These are phyloP conservation scores for Mythimna pallens DNA, from an alignment of 2,888 invertebrate genomes.

Conservation along the genomic window DNA sequence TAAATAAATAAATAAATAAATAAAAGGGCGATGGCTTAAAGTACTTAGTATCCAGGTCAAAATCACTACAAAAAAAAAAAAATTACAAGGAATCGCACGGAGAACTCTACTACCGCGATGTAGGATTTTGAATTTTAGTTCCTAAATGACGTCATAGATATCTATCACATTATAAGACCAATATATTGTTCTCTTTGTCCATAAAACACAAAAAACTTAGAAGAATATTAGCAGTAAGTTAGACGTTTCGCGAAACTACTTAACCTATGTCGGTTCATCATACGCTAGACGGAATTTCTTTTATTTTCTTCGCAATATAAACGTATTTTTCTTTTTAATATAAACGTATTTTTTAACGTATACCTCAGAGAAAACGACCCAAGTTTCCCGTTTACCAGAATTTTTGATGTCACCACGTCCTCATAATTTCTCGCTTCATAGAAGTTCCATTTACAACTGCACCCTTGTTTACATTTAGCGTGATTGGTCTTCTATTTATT, in stretches of 20 bases:
- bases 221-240: not conserved
- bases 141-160: too few relatives aligned
- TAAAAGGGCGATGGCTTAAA: too few relatives aligned
- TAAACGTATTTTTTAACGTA: not conserved
- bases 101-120: too few relatives aligned
- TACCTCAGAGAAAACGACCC: not conserved
- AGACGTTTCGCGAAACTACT: not conserved
- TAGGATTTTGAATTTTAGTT: too few relatives aligned
- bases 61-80: too few relatives aligned
- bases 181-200: not conserved
- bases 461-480: slow-evolving; percentile 64
- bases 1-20: too few relatives aligned
- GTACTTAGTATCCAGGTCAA: too few relatives aligned
- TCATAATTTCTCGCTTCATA: slow-evolving; percentile 63
- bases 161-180: not conserved
- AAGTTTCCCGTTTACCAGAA: slow-evolving; percentile 27
- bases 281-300: not conserved
- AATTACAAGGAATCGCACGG: too few relatives aligned
- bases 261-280: not conserved
- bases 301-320: not conserved
- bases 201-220: not conserved
- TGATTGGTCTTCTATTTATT: slow-evolving; percentile 68
- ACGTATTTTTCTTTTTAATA: not conserved
- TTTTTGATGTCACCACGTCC: slow-evolving; percentile 46
- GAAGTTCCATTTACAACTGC: slow-evolving; percentile 61